Evolutionary conservation across 1,140 invertebrate genomes (phyloP), one percentile per base, ranked within the genome.

Genomic region (Neodiprion pinetum): DNA sequence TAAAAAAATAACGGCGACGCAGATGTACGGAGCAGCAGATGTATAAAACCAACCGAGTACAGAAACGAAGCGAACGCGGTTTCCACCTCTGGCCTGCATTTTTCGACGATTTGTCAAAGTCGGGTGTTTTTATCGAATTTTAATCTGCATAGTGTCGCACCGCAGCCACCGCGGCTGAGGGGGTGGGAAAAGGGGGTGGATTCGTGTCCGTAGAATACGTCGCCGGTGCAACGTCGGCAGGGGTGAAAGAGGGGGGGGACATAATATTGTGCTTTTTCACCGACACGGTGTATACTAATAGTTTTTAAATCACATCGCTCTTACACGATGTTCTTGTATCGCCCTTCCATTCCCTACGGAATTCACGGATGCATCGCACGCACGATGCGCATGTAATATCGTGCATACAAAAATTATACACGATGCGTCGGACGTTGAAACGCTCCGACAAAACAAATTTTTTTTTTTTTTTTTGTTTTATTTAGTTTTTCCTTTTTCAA

Each of bases 71-170:
- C 28, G 28, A 40, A 40, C 28, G 28, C 28, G 28, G 28, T 40
- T 17, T 61, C 53, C 53, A 61, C 53, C 53, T 61, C 74, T 74
- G 75, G 67, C 74, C 67, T 79, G 80, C 81, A 87, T 85, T 86
- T 86, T 86, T 85, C 85, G 80, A 84, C 85, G 80, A 86, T 86
- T 87, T 87, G 83, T 87, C 85, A 85, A 87, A 87, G 84, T 86
- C 85, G 76, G 48, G 28, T 73, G 76, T 83, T 84, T 80, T 82
- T 84, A 85, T 85, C 82, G 80, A 78, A 84, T 83, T 86, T 85
- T 85, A 86, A 85, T 86, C 81, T 82, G 78, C 76, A 77, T 79
- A 81, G 79, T 79, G 82, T 83, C 78, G 79, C 77, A 80, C 80
- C 80, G 80, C 79, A 81, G 78, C 80, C 79, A 80, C 72, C 74